phyloP scores from a whole-genome alignment of 92 coral and sea anemone species.

The Actinernus sp. region DNA sequence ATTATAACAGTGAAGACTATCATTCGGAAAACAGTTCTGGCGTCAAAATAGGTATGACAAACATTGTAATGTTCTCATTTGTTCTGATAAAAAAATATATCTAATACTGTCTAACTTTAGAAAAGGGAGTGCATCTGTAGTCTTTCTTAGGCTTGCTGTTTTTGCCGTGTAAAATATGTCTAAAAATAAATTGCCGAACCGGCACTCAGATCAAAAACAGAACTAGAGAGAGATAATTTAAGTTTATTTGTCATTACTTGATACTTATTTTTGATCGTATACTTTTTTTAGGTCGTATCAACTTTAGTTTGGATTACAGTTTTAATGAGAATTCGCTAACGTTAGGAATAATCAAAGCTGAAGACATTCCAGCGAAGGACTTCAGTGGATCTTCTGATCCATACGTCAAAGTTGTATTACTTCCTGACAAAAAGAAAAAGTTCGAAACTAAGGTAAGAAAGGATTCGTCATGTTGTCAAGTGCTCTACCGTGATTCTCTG shows the following conservation, averaged over 20 bases:
- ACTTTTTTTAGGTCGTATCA: constrained; percentile 76
- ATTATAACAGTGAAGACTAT: constrained; percentile 97
- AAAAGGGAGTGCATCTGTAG: too few species aligned
- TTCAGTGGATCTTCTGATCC: constrained; percentile 99
- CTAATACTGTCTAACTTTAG: too few species aligned
- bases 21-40: constrained; percentile 87
- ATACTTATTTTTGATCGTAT: neutral
- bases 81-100: too few species aligned
- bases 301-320: constrained; percentile 89
- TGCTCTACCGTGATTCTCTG: too few species aligned
- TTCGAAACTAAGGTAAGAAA: constrained; percentile 96
- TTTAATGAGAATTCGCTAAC: constrained; percentile 87
- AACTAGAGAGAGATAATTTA: too few species aligned
- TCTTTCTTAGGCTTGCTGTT: too few species aligned
- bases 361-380: constrained; percentile 97
- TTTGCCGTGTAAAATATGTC: too few species aligned
- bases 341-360: constrained; percentile 91
- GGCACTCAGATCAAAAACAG: too few species aligned
- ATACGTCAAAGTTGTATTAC: constrained; percentile 82
- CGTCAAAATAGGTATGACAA: constrained; percentile 89
- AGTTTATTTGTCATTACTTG: neutral
- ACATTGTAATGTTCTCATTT: too few species aligned
- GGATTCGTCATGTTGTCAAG: too few species aligned
- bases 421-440: constrained; percentile 93
- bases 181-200: too few species aligned